Evolutionary conservation across 2,113 vertebrate species (phyloP).

Genomic region (Machaerirhynchus nigripectus): DNA sequence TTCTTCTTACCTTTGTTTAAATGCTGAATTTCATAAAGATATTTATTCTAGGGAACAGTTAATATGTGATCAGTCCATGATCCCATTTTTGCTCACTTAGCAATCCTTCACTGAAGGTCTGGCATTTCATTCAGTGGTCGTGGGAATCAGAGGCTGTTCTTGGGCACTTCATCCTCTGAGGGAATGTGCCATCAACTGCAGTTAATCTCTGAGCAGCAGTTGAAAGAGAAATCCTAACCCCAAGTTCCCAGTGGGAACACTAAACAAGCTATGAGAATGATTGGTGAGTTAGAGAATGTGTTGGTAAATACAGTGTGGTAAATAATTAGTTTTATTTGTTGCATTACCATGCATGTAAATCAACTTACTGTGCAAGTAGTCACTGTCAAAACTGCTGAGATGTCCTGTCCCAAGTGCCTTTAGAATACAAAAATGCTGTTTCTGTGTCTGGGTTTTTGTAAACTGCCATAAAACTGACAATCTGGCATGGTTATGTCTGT

Average conservation of each 20-base stretch:
- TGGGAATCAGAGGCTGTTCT: not conserved
- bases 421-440: not conserved
- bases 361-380: not conserved
- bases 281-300: not conserved
- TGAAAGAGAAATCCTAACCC: not conserved
- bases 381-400: not conserved
- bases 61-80: not conserved
- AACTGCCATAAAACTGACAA: not conserved
- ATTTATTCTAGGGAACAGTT: not conserved
- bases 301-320: not conserved
- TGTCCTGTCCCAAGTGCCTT: not conserved
- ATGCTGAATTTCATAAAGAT: not conserved
- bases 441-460: not conserved
- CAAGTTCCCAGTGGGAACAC: not conserved
- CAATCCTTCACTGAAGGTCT: not conserved
- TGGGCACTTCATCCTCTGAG: not conserved
- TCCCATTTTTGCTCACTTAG: not conserved
- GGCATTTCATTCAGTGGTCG: not conserved
- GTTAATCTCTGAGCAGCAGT: not conserved
- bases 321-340: not conserved
- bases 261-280: not conserved
- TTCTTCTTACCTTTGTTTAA: constrained; percentile 9
- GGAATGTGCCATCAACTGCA: not conserved
- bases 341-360: not conserved
- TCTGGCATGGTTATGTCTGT: not conserved